A percentile compares a stretch with the other conserved stretches of the same genome.
phyloP scores from a whole-genome alignment of 1,140 invertebrate species.

The Phenacoccus solenopsis region DNA sequence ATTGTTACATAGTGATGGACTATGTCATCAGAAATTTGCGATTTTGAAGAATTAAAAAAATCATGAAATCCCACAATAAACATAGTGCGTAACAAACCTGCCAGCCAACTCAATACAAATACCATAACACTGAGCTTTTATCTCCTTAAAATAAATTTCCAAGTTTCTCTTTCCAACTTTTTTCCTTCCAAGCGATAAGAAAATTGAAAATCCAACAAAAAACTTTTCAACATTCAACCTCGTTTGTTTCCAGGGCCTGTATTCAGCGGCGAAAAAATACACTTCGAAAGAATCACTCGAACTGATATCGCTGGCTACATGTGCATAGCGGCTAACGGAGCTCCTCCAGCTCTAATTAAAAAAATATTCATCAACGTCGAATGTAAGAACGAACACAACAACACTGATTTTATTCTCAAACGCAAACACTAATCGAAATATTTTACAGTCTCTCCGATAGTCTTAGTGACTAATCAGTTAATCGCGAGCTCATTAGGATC shows the following conservation, averaged over 20 bases:
- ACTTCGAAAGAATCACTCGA: constrained; percentile 6
- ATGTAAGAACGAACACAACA: background rate
- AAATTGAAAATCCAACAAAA: background rate
- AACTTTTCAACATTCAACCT: background rate
- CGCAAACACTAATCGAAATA: too few species aligned
- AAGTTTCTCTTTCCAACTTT: too few species aligned
- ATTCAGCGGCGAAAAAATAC: background rate
- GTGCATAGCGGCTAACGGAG: constrained; percentile 1
- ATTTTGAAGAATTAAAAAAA: too few species aligned
- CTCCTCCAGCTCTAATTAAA: background rate
- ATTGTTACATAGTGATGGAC: too few species aligned
- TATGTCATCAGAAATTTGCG: too few species aligned
- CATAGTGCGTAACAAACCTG: too few species aligned
- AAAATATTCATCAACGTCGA: constrained; percentile 3
- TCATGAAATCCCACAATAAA: too few species aligned
- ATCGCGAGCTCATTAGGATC: constrained; percentile 75
- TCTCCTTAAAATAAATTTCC: too few species aligned
- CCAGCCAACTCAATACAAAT: too few species aligned
- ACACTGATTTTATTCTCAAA: too few species aligned
- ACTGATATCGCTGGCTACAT: background rate
- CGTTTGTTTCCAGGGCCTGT: background rate
- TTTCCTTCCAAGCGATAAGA: too few species aligned
- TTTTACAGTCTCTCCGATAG: constrained; percentile 71
- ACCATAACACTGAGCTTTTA: too few species aligned
- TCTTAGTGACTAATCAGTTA: constrained; percentile 82